These are phyloP conservation scores for Stegophylla sp. DNA, from an alignment of 2,888 invertebrate species.

Conservation along the genomic window DNA sequence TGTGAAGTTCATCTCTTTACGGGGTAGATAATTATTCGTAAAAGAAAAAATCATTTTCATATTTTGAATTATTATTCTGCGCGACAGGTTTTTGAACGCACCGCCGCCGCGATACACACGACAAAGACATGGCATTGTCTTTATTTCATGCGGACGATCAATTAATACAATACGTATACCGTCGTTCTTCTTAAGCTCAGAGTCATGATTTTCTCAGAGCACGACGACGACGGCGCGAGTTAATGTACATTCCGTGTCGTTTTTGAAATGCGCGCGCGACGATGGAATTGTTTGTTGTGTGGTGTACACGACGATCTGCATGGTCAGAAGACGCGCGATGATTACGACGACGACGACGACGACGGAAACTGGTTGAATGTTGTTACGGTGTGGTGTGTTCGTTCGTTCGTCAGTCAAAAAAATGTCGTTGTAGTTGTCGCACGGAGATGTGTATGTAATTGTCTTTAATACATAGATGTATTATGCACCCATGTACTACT, in stretches of 20 bases:
- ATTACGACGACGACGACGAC: too few species aligned
- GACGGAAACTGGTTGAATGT: too few species aligned
- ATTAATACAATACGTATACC: constrained; percentile 5
- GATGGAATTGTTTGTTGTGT: too few species aligned
- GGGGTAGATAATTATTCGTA: too few species aligned
- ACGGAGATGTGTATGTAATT: too few species aligned
- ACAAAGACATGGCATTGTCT: not conserved
- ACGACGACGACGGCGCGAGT: not conserved
- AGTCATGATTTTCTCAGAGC: not conserved
- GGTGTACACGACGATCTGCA: constrained; percentile 1
- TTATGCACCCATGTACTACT: too few species aligned
- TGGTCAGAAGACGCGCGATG: not conserved
- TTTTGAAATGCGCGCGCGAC: not conserved
- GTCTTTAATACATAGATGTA: too few species aligned
- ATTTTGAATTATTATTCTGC: not conserved
- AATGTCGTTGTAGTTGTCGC: too few species aligned
- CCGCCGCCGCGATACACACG: not conserved
- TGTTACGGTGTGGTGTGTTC: too few species aligned
- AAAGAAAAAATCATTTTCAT: too few species aligned
- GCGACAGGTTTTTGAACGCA: not conserved
- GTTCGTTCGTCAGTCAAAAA: too few species aligned
- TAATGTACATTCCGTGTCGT: not conserved
- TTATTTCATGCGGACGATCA: not conserved
- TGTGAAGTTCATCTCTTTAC: too few species aligned
- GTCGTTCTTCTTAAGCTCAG: not conserved